Evolutionary conservation across 2,888 invertebrate genomes (phyloP).

Genomic region (Maniola hyperantus): DNA sequence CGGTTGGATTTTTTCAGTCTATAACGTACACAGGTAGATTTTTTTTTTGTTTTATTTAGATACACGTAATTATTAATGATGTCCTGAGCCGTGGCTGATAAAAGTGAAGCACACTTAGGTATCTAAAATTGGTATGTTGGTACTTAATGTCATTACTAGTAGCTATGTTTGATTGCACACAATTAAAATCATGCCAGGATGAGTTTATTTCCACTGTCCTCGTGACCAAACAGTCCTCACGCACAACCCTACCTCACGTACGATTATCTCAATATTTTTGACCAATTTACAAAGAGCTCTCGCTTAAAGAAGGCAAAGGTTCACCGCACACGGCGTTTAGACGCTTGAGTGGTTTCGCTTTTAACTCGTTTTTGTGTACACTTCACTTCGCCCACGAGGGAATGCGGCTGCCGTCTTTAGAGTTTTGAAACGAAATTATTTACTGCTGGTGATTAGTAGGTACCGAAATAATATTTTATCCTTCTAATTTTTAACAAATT

Average conservation of each 20-base stretch:
- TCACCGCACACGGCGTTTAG: constrained; percentile 38
- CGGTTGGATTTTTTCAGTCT: no score
- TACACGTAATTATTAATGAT: no score
- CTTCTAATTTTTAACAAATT: neutral
- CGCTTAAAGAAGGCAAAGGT: constrained; percentile 41
- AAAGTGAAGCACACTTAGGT: no score
- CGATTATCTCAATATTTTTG: constrained; percentile 42
- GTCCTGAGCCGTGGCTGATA: no score
- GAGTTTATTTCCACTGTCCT: constrained; percentile 46
- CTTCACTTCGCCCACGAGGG: constrained; percentile 25
- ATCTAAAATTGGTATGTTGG: no score
- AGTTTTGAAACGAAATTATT: constrained; percentile 9
- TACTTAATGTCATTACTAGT: no score
- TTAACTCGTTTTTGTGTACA: constrained; percentile 32
- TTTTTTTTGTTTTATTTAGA: no score
- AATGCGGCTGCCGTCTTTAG: constrained; percentile 25
- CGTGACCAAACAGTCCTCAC: constrained; percentile 63
- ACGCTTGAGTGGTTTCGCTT: constrained; percentile 31
- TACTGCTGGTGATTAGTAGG: neutral
- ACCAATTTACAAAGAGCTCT: constrained; percentile 37
- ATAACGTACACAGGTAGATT: no score
- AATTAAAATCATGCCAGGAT: neutral
- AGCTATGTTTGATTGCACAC: constrained; percentile 15
- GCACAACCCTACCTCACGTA: constrained; percentile 53
- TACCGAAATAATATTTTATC: neutral